Base-by-base conservation (phyloP, 92 coral and sea anemone genomes). In the Metridium senile region DNA sequence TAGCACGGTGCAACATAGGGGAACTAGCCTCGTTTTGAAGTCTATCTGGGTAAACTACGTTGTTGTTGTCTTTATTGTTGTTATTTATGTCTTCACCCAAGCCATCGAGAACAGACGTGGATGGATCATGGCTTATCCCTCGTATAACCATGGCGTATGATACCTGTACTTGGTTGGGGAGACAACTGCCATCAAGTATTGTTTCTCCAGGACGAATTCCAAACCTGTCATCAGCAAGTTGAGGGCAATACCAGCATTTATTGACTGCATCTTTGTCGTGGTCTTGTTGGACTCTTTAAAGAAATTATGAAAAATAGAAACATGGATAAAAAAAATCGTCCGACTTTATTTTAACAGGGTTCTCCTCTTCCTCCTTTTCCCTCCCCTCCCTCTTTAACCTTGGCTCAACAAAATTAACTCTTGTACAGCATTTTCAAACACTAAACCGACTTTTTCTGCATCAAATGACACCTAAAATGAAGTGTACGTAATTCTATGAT, bases 131-230 rank as follows among this genome's bases (percentile, higher is more conserved):
- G 28, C 63, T 54, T 26, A 32, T 34, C 30, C 90, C 90, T 75
- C 85, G 59, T 33, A 86, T 70, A 19, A 86, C 57, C 26, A 86
- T 74, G 7, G 90, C 78, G 79, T 81, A 86, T n/a, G 90, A 81
- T 20, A 83, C 62, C 62, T 81, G 86, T 2, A 70, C 83, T 53
- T 86, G 90, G 21, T 82, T 52, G n/a, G 90, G 86, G 2, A 83
- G 80, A n/a, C 72, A 47, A 33, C 74, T 67, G 23, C 70, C 62
- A 46, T 83, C 74, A 43, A 86, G 77, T 39, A 81, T 68, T 26
- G 84, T 78, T 53, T 86, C 90, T n/a, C 83, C 90, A 29, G 90
- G 90, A 31, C 90, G 86, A 59, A 86, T 56, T 35, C 86, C 86
- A 70, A 86, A 86, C 76, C 90, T 74, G 52, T 86, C 90, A 21